Evolutionary conservation across 2,888 invertebrate species (phyloP).

Genomic region (Anaspis maculata): DNA sequence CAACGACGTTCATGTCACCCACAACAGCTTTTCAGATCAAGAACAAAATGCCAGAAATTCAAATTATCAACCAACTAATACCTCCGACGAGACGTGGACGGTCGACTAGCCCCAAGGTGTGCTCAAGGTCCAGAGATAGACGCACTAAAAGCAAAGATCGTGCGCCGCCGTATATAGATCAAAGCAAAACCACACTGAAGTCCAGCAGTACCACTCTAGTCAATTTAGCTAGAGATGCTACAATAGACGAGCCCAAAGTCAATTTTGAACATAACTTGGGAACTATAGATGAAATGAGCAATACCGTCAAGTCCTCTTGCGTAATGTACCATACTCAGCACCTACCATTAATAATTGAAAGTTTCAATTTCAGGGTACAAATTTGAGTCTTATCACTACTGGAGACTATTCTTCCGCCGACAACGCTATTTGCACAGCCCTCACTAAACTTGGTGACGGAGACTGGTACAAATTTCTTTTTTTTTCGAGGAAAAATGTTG

Average conservation of each 20-base stretch:
- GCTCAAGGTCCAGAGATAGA: slow-evolving; percentile 4
- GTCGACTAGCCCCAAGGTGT: slow-evolving; percentile 28
- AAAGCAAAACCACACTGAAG: slow-evolving; percentile 15
- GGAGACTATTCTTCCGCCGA: too few species aligned
- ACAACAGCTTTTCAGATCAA: slow-evolving; percentile 36
- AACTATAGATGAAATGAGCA: too few species aligned
- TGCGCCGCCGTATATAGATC: slow-evolving; percentile 28
- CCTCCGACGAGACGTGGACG: slow-evolving; percentile 29
- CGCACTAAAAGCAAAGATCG: slow-evolving; percentile 8
- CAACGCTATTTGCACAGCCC: slow-evolving; percentile 15
- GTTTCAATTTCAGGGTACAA: too few species aligned
- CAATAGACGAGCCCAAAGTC: neutral
- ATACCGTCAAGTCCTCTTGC: too few species aligned
- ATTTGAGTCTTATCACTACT: too few species aligned
- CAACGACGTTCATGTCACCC: slow-evolving; percentile 33
- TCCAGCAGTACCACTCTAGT: slow-evolving; percentile 4
- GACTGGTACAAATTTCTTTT: too few species aligned
- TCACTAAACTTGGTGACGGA: slow-evolving; percentile 25
- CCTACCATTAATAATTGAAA: too few species aligned
- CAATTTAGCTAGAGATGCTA: slow-evolving; percentile 2
- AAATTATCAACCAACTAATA: slow-evolving; percentile 24
- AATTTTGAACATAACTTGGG: too few species aligned
- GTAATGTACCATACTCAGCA: too few species aligned
- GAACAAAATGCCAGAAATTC: slow-evolving; percentile 29
- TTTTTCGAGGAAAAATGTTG: too few species aligned